Evolutionary conservation across 2,113 vertebrate species (phyloP).

Genomic region (Sebastes schlegelii): DNA sequence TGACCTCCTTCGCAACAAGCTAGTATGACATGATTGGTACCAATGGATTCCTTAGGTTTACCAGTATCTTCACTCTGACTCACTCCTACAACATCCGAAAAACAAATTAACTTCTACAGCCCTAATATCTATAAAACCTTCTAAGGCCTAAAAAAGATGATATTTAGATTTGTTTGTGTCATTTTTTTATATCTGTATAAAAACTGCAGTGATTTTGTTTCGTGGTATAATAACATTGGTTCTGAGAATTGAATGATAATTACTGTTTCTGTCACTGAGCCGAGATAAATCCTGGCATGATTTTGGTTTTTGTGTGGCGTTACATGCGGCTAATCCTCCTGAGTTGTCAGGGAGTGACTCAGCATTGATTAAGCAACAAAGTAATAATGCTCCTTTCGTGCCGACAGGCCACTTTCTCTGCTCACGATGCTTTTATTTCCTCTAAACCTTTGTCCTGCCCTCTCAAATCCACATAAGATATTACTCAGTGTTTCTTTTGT

Average conservation of each 20-base stretch:
- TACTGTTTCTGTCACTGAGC: not conserved
- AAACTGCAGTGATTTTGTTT: no score
- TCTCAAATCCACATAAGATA: conserved; percentile 27
- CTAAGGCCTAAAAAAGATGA: no score
- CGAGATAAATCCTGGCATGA: conserved; percentile 18
- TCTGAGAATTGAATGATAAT: not conserved
- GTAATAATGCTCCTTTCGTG: conserved; percentile 41
- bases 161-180: no score
- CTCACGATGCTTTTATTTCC: conserved; percentile 8
- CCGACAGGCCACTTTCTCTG: conserved; percentile 45
- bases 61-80: no score
- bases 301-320: conserved; percentile 19
- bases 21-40: no score
- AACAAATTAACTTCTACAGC: no score
- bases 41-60: no score
- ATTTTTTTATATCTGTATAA: no score
- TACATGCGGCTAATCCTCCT: conserved; percentile 21
- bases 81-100: no score
- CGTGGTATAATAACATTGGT: not conserved
- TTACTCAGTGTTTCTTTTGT: conserved; percentile 52
- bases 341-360: conserved; percentile 45
- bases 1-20: no score
- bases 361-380: conserved; percentile 32
- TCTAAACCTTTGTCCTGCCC: conserved; percentile 13
- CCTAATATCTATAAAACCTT: no score